phyloP scores from a whole-genome alignment of 1,140 invertebrate genomes.

The Arion vulgaris region DNA sequence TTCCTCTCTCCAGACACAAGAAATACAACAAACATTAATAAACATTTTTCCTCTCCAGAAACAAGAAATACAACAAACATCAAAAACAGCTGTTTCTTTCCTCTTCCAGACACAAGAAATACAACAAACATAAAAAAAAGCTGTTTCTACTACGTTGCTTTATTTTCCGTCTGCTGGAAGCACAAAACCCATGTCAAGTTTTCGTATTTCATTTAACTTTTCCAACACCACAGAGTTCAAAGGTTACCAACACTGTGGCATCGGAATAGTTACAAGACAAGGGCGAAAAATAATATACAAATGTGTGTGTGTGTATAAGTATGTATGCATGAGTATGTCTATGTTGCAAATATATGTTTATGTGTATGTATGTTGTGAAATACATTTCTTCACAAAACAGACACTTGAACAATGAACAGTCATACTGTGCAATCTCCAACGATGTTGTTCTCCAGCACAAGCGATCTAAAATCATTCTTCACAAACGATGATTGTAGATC shows the following conservation, averaged over 20 bases:
- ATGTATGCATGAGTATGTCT: too few relatives aligned
- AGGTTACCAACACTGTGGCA: neutral
- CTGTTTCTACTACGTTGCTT: conserved; percentile 4
- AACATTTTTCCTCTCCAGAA: too few relatives aligned
- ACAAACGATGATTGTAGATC: neutral
- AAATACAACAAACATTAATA: too few relatives aligned
- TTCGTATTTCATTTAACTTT: neutral
- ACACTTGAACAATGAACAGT: neutral
- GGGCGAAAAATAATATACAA: conserved; percentile 7
- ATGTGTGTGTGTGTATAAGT: neutral
- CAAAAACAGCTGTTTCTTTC: too few relatives aligned
- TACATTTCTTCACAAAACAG: neutral
- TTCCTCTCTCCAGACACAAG: too few relatives aligned
- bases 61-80: too few relatives aligned
- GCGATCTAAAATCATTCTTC: neutral
- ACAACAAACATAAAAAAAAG: too few relatives aligned
- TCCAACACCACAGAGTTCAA: conserved; percentile 6
- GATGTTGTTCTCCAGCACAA: neutral
- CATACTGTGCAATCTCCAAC: neutral
- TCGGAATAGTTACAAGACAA: neutral
- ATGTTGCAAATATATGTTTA: too few relatives aligned
- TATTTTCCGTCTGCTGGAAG: conserved; percentile 4
- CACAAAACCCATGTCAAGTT: conserved; percentile 7
- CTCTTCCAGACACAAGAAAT: too few relatives aligned
- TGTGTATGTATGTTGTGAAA: too few relatives aligned